Evolutionary conservation across 92 coral and sea anemone genomes (phyloP), one percentile per base, ranked within the genome.

Genomic region (Paragorgia papillata): DNA sequence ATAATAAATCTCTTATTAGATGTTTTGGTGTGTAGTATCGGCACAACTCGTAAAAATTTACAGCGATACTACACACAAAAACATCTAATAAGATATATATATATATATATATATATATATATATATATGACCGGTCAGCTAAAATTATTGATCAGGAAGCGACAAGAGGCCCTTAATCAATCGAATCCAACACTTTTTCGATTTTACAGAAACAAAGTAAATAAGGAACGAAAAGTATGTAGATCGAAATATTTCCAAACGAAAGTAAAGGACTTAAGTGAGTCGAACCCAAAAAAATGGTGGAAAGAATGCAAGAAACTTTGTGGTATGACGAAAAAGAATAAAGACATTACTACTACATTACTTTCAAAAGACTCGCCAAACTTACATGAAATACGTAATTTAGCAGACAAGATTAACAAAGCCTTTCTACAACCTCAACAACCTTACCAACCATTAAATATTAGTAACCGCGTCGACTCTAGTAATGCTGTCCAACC

Each of bases 261-360:
- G n/a, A 75, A 83, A 48, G 87, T 83, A 69, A 75, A 35, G 13
- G 74, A 69, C 19, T 61, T 84, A 15, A 84, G 76, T 66, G 75
- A 84, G 66, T 76, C 84, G 55, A 75, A 75, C 55, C 88, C 88
- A 21, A 73, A 74, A 62, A 60, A 84, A 50, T 78, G 79, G 85
- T 80, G 80, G 85, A 61, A 74, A 18, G 61, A 58, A 13, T 81
- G 80, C 50, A 71, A 21, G 27, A 68, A 18, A 32, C 62, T 18
- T 28, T 71, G n/a, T 61, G 85, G 22, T 80, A 79, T 24, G 71
- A 61, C 79, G 30, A 15, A 29, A 69, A 55, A 27, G 17, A 76
- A 26, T 9, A 51, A 6, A 32, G 21, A 0, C 73, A 74, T n/a
- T n/a, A 56, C 37, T 28, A 40, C 68, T 19, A 49, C 82, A n/a